Evolutionary conservation across 2,113 vertebrate species (phyloP).

Genomic region (Phyllostomus discolor): DNA sequence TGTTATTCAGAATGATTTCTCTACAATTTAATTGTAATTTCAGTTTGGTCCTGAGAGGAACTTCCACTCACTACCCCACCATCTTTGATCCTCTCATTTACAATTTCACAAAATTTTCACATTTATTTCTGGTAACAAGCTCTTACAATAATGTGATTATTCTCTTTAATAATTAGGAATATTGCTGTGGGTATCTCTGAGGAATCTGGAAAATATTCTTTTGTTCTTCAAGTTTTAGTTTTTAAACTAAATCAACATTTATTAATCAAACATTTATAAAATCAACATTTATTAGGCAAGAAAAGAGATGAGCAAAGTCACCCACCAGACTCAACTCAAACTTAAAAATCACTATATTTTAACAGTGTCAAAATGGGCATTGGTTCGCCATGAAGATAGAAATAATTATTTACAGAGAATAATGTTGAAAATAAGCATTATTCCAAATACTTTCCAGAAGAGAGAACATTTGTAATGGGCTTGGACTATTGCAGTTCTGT

Average conservation of each 20-base stretch:
- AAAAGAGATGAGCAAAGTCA: not conserved
- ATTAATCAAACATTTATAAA: no score
- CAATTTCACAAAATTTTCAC: not conserved
- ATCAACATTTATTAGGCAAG: not conserved
- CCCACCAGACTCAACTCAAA: not conserved
- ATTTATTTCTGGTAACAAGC: not conserved
- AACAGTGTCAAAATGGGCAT: not conserved
- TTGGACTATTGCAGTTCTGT: not conserved
- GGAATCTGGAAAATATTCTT: not conserved
- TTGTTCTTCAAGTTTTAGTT: not conserved
- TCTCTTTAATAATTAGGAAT: not conserved
- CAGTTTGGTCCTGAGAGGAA: no score
- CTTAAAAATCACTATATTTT: not conserved
- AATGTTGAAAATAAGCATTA: not conserved
- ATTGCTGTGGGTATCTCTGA: not conserved
- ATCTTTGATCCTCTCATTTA: not conserved
- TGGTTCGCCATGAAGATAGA: not conserved
- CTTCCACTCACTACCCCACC: no score
- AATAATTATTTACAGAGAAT: not conserved
- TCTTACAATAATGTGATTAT: not conserved
- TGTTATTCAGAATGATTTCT: no score
- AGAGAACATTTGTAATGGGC: not conserved
- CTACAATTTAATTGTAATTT: no score
- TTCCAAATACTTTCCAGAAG: not conserved
- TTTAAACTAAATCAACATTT: slow-evolving; percentile 4